phyloP scores from a whole-genome alignment of 2,888 invertebrate species.

The Thecophora atra region DNA sequence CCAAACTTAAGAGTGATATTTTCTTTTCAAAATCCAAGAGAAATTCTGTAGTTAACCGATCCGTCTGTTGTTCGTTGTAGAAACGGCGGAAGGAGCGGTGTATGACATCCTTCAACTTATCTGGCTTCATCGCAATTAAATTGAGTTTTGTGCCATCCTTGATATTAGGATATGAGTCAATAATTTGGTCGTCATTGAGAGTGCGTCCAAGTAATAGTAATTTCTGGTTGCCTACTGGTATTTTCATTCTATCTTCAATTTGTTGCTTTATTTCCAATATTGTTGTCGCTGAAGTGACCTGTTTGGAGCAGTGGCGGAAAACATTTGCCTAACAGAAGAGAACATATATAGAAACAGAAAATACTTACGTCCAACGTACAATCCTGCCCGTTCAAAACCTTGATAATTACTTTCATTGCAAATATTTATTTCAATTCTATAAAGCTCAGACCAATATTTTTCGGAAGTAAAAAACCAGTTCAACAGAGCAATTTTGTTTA shows the following conservation, averaged over 20 bases:
- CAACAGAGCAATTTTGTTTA: no score
- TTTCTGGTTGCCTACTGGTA: constrained; percentile 77
- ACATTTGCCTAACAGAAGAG: background rate
- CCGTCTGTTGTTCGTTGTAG: constrained; percentile 73
- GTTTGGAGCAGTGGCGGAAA: background rate
- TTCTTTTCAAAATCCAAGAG: constrained; percentile 62
- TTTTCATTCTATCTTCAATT: constrained; percentile 72
- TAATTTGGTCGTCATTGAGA: constrained; percentile 75
- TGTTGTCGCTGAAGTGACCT: constrained; percentile 70
- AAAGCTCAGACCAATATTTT: background rate
- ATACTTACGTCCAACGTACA: constrained; percentile 72
- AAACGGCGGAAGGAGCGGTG: constrained; percentile 67
- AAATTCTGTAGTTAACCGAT: constrained; percentile 61
- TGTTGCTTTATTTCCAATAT: constrained; percentile 77
- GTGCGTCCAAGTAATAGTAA: constrained; percentile 77
- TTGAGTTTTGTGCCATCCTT: constrained; percentile 80
- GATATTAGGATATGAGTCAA: constrained; percentile 76
- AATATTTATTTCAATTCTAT: background rate
- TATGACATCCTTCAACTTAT: constrained; percentile 71
- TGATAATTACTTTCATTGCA: constrained; percentile 76
- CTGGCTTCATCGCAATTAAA: constrained; percentile 74
- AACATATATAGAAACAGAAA: no score
- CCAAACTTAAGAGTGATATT: constrained; percentile 59
- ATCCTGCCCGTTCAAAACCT: constrained; percentile 78
- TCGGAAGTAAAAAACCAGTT: no score